Base-by-base conservation (phyloP, 2,797 vertebrate species). In the Pristis pectinata region DNA sequence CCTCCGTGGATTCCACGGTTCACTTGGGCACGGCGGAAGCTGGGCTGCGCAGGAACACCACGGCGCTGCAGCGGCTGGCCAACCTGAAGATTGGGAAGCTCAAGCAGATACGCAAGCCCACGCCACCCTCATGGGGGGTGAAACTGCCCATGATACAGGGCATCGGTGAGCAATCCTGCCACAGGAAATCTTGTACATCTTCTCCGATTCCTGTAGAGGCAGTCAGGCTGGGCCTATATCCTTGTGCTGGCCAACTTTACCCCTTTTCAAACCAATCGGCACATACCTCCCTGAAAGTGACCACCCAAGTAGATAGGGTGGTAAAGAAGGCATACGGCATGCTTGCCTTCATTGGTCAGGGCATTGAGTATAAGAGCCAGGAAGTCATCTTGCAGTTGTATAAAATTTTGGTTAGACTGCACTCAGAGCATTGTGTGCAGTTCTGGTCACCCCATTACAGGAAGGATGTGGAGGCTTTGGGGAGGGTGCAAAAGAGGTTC, bases 51-150 rank as follows among this genome's bases (percentile, higher is more conserved):
- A 98, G 98, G 95, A 93, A 93, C 9, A 96, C 97, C 7, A 97
- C 98, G 95, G 98, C 98, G n/a, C 97, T 99, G 34, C 98, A 98
- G 95, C 98, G 98, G 95, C 96, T 99, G 37, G 99, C 99, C 95
- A 99, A 99, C 95, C 97, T 99, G 30, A 99, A 99, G 97, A 98
- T 99, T 30, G 99, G 99, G 96, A 99, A 99, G 44, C 96, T 98
- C 95, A 98, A 98, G 96, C 98, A 99, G 95, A 97, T 99, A 95
- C 98, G 98, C 94, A 97, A 98, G 41, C 96, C 97, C 0, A 96
- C 97, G 0, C 97, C 97, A 10, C 97, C 98, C 24, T 94, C 96
- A 10, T 98, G 98, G 49, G 97, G 95, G 77, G 97, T 97, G 96
- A 99, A 98, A 95, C 97, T 99, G 89, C 99, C 99, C 1, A 96